Conservation (phyloP, 1,140 invertebrate species). For the Papilio helenus region DNA sequence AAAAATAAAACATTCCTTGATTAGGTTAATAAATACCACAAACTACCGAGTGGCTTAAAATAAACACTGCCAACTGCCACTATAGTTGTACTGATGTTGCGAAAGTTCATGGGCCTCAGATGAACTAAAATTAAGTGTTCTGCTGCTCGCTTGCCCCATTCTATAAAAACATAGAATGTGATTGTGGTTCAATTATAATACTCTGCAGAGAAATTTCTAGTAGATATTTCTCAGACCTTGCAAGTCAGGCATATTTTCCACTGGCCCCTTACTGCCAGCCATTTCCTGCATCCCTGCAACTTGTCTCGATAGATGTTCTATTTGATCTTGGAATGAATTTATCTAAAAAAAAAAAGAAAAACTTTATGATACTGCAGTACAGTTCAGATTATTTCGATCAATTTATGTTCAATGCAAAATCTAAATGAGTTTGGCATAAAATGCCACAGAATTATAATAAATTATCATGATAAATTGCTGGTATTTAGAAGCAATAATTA, state of each 20-base stretch:
- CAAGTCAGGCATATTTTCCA: constrained; percentile 64
- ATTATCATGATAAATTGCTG: background rate
- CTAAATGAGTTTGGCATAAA: background rate
- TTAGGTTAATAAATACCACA: background rate
- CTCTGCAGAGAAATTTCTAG: background rate
- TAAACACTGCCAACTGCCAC: too few relatives aligned
- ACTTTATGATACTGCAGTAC: background rate
- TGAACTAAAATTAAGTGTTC: background rate
- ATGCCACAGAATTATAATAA: background rate
- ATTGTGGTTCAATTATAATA: background rate
- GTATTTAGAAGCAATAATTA: background rate
- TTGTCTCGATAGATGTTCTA: constrained; percentile 69
- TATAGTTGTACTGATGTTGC: background rate
- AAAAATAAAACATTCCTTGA: too few relatives aligned
- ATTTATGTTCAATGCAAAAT: background rate
- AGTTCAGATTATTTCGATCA: too few relatives aligned
- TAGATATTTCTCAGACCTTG: constrained; percentile 53
- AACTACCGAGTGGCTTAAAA: background rate
- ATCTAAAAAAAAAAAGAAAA: constrained; percentile 54
- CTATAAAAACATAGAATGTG: background rate
- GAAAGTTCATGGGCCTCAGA: background rate
- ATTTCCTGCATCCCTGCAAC: constrained; percentile 52
- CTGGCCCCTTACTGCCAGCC: constrained; percentile 53
- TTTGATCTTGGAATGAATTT: constrained; percentile 74
- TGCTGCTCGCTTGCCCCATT: background rate